Conservation (phyloP, 2,888 invertebrate species). For the Ophioninae sp. region DNA sequence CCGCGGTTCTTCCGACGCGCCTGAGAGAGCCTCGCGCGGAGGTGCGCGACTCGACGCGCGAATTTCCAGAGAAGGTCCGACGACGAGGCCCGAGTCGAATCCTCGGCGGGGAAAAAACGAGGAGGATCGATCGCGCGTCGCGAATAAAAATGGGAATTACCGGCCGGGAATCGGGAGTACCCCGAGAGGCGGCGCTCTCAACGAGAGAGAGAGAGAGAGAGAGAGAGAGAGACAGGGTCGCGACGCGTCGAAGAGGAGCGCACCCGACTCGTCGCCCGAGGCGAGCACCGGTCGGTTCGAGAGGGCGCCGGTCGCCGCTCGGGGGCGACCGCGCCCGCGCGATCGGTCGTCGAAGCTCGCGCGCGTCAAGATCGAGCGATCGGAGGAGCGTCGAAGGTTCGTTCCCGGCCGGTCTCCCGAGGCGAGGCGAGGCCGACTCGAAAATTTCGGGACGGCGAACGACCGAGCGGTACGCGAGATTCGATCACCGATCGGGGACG, state of each 20-base stretch:
- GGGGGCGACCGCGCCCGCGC: slow-evolving; percentile 58
- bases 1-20: neutral
- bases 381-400: slow-evolving; percentile 59
- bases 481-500: slow-evolving; percentile 45
- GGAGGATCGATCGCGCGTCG: slow-evolving; percentile 44
- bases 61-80: too few relatives aligned
- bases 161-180: slow-evolving; percentile 73
- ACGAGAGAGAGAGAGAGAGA: too few relatives aligned
- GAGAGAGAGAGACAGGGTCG: slow-evolving; percentile 14
- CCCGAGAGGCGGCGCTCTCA: slow-evolving; percentile 59
- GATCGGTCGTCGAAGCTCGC: slow-evolving; percentile 54
- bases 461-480: slow-evolving; percentile 12
- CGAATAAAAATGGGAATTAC: slow-evolving; percentile 66
- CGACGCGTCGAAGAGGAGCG: slow-evolving; percentile 29
- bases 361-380: slow-evolving; percentile 52
- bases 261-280: slow-evolving; percentile 25
- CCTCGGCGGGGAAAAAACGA: too few relatives aligned
- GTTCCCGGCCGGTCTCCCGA: slow-evolving; percentile 38
- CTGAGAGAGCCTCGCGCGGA: too few relatives aligned
- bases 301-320: slow-evolving; percentile 27
- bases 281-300: slow-evolving; percentile 29
- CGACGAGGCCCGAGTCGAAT: too few relatives aligned
- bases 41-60: too few relatives aligned
- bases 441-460: neutral
- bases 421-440: neutral